phyloP scores from a whole-genome alignment of 1,140 invertebrate genomes.

The Cotesia glomerata region DNA sequence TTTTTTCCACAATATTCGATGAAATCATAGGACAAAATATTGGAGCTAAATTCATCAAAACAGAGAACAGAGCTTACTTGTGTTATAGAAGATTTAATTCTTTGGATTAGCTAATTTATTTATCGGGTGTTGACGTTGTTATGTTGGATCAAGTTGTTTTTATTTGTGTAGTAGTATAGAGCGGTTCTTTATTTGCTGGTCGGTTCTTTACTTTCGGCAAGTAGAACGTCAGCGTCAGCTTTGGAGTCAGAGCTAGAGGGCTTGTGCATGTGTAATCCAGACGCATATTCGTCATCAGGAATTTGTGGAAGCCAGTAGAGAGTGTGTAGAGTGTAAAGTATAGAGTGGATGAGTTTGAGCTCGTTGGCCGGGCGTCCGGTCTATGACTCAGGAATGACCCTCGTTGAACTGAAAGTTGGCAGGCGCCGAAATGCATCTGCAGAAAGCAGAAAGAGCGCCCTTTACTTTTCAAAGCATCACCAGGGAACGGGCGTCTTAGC shows the following conservation, averaged over 20 bases:
- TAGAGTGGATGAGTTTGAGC: slow-evolving; percentile 8
- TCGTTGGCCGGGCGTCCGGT: slow-evolving; percentile 33
- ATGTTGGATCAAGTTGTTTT: background rate
- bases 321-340: too few relatives aligned
- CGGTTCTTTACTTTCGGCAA: background rate
- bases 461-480: background rate
- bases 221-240: background rate
- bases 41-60: too few relatives aligned
- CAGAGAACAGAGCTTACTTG: too few relatives aligned
- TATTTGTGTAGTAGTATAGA: background rate
- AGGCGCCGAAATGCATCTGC: slow-evolving; percentile 43
- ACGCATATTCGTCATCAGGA: slow-evolving; percentile 57
- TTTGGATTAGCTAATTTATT: too few relatives aligned
- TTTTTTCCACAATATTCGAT: too few relatives aligned
- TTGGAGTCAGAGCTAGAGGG: background rate
- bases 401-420: slow-evolving; percentile 52
- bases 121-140: too few relatives aligned
- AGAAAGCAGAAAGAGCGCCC: slow-evolving; percentile 30
- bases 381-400: slow-evolving; percentile 58
- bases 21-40: too few relatives aligned
- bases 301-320: slow-evolving; percentile 53
- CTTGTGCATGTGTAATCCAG: slow-evolving; percentile 10
- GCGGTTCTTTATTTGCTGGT: background rate
- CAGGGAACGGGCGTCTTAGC: background rate
- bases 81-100: too few relatives aligned